These are phyloP conservation scores for Montifringilla adamsi DNA, from an alignment of 2,113 vertebrate genomes.

Conservation along the genomic window DNA sequence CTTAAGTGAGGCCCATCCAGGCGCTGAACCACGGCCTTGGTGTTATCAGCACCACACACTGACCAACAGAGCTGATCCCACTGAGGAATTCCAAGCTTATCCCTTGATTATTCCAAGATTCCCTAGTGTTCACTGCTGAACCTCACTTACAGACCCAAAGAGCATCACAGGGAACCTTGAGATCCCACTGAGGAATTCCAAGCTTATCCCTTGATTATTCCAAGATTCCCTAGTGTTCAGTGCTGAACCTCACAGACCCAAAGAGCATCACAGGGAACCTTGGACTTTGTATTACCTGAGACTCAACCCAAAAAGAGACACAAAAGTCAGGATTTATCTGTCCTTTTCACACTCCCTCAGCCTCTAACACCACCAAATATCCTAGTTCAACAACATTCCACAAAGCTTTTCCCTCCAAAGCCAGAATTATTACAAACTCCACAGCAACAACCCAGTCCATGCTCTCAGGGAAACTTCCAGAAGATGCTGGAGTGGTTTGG, in stretches of 20 bases:
- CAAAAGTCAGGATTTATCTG: background rate
- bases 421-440: background rate
- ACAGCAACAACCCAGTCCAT: accelerated
- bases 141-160: background rate
- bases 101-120: background rate
- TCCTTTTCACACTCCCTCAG: background rate
- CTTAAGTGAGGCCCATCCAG: background rate
- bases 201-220: background rate
- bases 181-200: background rate
- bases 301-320: background rate
- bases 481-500: background rate
- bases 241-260: background rate
- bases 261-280: background rate
- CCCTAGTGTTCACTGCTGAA: background rate
- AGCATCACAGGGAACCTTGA: background rate
- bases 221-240: background rate
- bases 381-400: background rate
- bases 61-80: background rate
- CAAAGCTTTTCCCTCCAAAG: background rate
- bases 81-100: background rate
- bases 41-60: background rate
- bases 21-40: accelerated
- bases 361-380: background rate
- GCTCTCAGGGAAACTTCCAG: background rate
- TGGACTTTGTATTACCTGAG: accelerated